These are phyloP conservation scores for Chymomyza caudatula DNA, from an alignment of 2,888 invertebrate species.

Conservation along the genomic window DNA sequence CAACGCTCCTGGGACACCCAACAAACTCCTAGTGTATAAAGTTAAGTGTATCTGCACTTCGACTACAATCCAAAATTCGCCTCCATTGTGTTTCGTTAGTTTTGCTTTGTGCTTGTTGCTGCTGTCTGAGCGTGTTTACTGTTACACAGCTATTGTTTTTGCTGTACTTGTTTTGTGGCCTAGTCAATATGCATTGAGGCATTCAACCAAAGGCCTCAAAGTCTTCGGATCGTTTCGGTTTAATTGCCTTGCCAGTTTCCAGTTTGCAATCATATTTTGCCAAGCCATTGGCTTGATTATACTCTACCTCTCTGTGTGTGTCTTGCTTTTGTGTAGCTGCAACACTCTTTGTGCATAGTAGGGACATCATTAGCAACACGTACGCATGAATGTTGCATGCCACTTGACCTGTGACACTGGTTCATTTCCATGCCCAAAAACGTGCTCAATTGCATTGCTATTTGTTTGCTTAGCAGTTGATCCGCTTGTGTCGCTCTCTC, in stretches of 20 bases:
- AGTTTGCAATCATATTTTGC: slow-evolving; percentile 49
- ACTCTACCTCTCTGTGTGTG: neutral
- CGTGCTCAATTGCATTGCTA: slow-evolving; percentile 74
- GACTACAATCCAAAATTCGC: neutral
- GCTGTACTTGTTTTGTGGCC: slow-evolving; percentile 8
- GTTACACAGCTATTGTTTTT: slow-evolving; percentile 4
- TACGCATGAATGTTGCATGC: slow-evolving; percentile 27
- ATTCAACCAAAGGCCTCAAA: slow-evolving; percentile 23
- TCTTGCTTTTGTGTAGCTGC: neutral
- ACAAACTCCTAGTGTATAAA: too few relatives aligned
- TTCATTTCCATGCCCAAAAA: slow-evolving; percentile 70
- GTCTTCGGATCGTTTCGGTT: slow-evolving; percentile 21
- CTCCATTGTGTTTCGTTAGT: neutral
- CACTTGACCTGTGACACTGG: slow-evolving; percentile 15
- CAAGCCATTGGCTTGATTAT: slow-evolving; percentile 29
- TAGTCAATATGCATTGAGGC: slow-evolving; percentile 42
- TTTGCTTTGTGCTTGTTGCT: neutral
- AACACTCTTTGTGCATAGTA: slow-evolving; percentile 9
- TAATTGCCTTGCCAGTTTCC: slow-evolving; percentile 23
- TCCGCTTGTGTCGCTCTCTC: slow-evolving; percentile 37
- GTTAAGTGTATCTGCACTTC: too few relatives aligned
- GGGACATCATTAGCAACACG: slow-evolving; percentile 62
- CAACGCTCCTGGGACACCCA: too few relatives aligned
- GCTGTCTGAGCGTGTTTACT: neutral
- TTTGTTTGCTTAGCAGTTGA: slow-evolving; percentile 72